A percentile compares a stretch with the other conserved stretches of the same genome.
phyloP scores from a whole-genome alignment of 2,113 vertebrate genomes.

The Dipodomys stephensi region DNA sequence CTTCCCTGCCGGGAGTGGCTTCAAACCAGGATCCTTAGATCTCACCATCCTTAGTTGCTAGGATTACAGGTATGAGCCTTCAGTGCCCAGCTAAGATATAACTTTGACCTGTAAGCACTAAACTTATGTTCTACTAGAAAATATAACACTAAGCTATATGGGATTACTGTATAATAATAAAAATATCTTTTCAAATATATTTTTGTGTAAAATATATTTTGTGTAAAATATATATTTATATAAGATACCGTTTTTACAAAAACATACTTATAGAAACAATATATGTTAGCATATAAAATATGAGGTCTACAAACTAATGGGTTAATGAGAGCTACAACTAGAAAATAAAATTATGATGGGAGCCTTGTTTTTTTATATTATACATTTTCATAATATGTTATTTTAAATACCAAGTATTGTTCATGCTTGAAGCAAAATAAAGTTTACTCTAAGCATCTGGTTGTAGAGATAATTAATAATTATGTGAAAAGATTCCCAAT shows the following conservation, averaged over 20 bases:
- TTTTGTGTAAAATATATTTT: neutral
- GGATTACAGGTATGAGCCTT: too few relatives aligned
- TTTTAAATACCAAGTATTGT: neutral
- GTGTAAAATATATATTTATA: neutral
- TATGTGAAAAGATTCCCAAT: neutral
- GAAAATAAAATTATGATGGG: constrained; percentile 41
- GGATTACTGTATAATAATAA: neutral
- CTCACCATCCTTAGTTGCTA: too few relatives aligned
- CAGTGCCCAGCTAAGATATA: neutral
- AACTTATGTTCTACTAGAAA: constrained; percentile 44
- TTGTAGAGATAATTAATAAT: neutral
- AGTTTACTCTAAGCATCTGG: constrained; percentile 23
- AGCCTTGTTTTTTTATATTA: constrained; percentile 38
- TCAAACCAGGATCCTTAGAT: too few relatives aligned
- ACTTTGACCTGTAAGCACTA: constrained; percentile 9
- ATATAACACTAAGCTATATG: neutral
- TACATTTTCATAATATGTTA: constrained; percentile 17
- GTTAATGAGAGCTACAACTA: constrained; percentile 9
- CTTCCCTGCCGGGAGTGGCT: too few relatives aligned
- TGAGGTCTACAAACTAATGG: neutral
- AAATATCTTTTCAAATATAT: neutral
- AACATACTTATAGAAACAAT: neutral
- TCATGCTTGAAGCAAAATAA: constrained; percentile 44
- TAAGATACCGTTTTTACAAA: constrained; percentile 21
- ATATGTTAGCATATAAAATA: neutral